Percentiles rank a stretch among this genome's conserved stretches.
These are phyloP conservation scores for Lamprotornis superbus DNA, from an alignment of 2,113 vertebrate genomes.

Conservation along the genomic window DNA sequence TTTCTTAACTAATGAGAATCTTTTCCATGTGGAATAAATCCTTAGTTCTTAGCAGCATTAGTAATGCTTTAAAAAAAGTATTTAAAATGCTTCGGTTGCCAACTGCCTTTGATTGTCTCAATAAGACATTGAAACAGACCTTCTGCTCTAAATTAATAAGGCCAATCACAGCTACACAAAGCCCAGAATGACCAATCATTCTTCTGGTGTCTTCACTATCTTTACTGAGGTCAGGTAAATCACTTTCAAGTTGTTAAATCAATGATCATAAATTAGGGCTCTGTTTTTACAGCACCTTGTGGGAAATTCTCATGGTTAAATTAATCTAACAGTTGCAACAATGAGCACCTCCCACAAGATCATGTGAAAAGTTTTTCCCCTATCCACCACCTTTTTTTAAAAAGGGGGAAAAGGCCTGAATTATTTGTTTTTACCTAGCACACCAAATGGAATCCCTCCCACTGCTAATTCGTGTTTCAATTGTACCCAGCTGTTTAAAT, in stretches of 20 bases:
- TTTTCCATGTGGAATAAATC: constrained; percentile 36
- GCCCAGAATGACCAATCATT: constrained; percentile 62
- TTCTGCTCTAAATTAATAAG: constrained; percentile 69
- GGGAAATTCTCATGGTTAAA: constrained; percentile 65
- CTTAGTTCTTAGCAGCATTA: constrained; percentile 34
- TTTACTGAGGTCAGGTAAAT: constrained; percentile 78
- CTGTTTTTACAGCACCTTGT: constrained; percentile 57
- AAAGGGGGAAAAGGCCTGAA: background rate
- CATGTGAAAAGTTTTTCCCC: constrained; percentile 16
- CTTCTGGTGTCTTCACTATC: constrained; percentile 68
- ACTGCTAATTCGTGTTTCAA: constrained; percentile 41
- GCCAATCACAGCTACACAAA: constrained; percentile 65
- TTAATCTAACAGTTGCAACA: constrained; percentile 67
- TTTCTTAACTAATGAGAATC: constrained; percentile 35
- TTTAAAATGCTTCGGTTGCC: constrained; percentile 3
- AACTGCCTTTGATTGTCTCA: constrained; percentile 42
- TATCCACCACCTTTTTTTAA: background rate
- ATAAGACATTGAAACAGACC: constrained; percentile 28
- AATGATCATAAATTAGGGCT: constrained; percentile 77
- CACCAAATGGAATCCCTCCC: constrained; percentile 28
- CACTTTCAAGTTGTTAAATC: constrained; percentile 73
- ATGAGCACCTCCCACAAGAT: constrained; percentile 53
- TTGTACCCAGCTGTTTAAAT: constrained; percentile 71
- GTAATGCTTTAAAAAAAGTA: constrained; percentile 46
- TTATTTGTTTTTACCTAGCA: constrained; percentile 43